Conservation (phyloP, 2,797 vertebrate genomes). For the Parauchenoglanis punctatus region DNA sequence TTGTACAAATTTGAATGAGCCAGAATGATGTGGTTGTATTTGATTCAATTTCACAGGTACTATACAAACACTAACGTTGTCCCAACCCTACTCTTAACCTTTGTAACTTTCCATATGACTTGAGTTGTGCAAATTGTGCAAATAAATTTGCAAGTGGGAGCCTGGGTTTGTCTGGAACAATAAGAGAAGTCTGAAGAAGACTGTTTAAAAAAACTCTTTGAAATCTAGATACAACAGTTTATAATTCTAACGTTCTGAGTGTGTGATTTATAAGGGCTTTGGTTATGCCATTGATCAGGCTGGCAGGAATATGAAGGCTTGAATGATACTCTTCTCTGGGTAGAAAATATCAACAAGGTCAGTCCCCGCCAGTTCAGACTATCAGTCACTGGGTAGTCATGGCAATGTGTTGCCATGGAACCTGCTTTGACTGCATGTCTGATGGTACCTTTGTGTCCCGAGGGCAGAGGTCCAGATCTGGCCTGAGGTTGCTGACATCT, state of each 20-base stretch:
- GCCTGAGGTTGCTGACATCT: constrained; percentile 49
- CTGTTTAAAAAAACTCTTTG: background rate
- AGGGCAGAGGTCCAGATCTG: constrained; percentile 42
- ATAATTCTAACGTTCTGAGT: background rate
- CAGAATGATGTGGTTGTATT: constrained; percentile 2
- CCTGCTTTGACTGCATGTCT: constrained; percentile 48
- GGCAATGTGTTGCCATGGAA: constrained; percentile 52
- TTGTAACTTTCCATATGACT: constrained; percentile 2
- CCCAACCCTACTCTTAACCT: constrained; percentile 5
- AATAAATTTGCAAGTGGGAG: background rate
- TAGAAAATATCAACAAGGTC: constrained; percentile 40
- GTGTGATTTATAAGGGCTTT: constrained; percentile 9
- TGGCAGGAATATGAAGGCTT: constrained; percentile 22
- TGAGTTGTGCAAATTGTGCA: background rate
- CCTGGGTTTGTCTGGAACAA: background rate
- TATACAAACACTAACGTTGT: background rate
- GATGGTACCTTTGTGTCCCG: constrained; percentile 36
- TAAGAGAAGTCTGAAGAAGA: background rate
- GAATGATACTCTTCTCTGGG: constrained; percentile 28
- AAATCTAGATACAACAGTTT: background rate
- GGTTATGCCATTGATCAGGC: constrained; percentile 13
- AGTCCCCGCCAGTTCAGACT: constrained; percentile 16
- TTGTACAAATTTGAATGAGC: constrained; percentile 13
- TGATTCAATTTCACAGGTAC: constrained; percentile 4
- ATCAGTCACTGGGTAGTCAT: constrained; percentile 35